Base-by-base conservation (phyloP, 1,140 invertebrate species). In the Lordiphosa stackelbergi region DNA sequence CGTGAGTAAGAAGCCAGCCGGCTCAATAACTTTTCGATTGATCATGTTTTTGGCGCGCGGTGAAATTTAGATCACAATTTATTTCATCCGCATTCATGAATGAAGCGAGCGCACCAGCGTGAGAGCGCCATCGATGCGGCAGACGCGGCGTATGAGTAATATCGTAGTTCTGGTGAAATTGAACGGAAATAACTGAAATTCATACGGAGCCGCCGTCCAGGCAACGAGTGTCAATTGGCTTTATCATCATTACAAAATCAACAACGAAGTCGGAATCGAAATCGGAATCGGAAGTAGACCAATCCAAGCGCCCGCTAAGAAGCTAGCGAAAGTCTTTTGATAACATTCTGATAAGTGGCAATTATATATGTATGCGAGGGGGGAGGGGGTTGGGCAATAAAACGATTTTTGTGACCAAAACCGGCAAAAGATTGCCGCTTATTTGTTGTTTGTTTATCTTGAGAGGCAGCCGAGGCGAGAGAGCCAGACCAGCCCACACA, bases 161-260 rank as follows among this genome's bases (percentile, higher is more conserved):
- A 70, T 73, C 35, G 51, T 34, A 60, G 51, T 68, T 85, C 81
- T 85, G 75, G 73, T 61, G 81, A 85, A 85, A 85, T 85, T 69
- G 63, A 85, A 81, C 81, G 81, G 81, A 85, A 85, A 85, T 85
- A 83, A 72, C 73, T 79, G 53, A 83, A 83, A 85, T 84, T 77
- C 69, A 66, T 71, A 16, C 40, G n/a, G n/a, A n/a, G n/a, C n/a
- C n/a, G n/a, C n/a, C n/a, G n/a, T n/a, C n/a, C n/a, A n/a, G 28
- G 7, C 28, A 31, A 31, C 28, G 8, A 31, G 28, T 31, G 28
- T 31, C 28, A 31, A 31, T 31, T 31, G 28, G 24, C 24, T 28
- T 28, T 28, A 28, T 28, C 24, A 28, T 28, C 24, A 4, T 28
- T 45, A 31, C 31, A 35, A 54, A 35, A 5, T 28, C 24, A 7